These are phyloP conservation scores for Perca fluviatilis DNA, from an alignment of 2,113 vertebrate species.

Conservation along the genomic window DNA sequence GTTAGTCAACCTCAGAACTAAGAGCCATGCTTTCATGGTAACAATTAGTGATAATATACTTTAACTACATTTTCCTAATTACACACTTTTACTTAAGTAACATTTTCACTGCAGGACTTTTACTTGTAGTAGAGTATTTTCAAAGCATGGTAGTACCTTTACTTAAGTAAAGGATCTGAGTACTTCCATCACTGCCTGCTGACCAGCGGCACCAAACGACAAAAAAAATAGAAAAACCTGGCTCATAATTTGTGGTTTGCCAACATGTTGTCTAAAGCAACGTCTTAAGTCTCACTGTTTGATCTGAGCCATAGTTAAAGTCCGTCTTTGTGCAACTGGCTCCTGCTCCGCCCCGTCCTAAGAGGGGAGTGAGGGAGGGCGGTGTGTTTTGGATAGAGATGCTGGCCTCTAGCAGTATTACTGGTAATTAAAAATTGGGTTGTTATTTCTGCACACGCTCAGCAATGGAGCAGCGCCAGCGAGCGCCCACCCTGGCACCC, in stretches of 20 bases:
- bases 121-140: too few relatives aligned
- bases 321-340: neutral
- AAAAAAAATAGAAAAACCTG: neutral
- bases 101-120: too few relatives aligned
- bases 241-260: neutral
- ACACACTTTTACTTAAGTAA: too few relatives aligned
- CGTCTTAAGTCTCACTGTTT: too few relatives aligned
- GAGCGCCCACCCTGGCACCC: constrained; percentile 16
- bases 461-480: constrained; percentile 28
- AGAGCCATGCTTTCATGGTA: too few relatives aligned
- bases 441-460: constrained; percentile 43
- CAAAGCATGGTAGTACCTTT: too few relatives aligned
- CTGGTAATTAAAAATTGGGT: constrained; percentile 58
- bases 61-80: too few relatives aligned
- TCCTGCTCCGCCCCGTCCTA: neutral
- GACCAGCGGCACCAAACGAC: neutral
- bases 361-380: neutral
- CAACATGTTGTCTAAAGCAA: neutral
- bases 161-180: too few relatives aligned
- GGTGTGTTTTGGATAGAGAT: constrained; percentile 20
- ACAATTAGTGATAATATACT: too few relatives aligned
- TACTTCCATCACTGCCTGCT: too few relatives aligned
- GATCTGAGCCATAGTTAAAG: neutral
- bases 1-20: too few relatives aligned
- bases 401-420: constrained; percentile 26